Evolutionary conservation across 2,888 invertebrate species (phyloP), one percentile per base, ranked within the genome.

Genomic region (Mamestra brassicae): DNA sequence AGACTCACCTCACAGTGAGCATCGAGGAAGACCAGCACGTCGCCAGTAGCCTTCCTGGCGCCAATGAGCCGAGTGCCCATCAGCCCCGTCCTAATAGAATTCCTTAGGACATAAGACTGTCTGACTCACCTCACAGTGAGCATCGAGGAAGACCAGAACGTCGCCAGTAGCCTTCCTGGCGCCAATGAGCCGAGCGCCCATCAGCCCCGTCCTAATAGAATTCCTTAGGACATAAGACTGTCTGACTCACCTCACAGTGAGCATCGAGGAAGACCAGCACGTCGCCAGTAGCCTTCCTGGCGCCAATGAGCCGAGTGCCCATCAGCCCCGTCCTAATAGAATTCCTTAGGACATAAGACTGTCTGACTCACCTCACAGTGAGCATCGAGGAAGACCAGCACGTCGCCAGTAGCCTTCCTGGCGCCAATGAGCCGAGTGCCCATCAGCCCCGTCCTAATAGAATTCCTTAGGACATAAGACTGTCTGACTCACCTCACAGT

Each of bases 51-150:
- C 87, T 97, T 97, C 89, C 97, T 97, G 26, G 99, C 99, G 38
- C 99, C 99, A 91, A 98, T 96, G 71, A 99, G 97, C 79, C 99
- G 97, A 0, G 99, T 99, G 82, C 99, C 97, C 68, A 99, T 99
- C 72, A 99, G 94, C 10, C 99, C 99, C 2, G 98, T 98, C 75
- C 99, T 97, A n/a, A 26, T 7, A 26, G 26, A 26, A 26, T 8
- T 11, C 34, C 34, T 11, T 11, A 11, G 0, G 3, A n/a, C 7
- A 26, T 15, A 42, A 15, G 10, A 42, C 13, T 17, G 17, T 52
- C 50, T 17, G 3, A 4, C 98, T 98, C 89, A 98, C 98, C 97
- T 99, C 99, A 94, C 99, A 99, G 94, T 99, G 99, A 50, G 99
- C 99, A 93, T 99, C 99, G 17, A 99, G 96, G 91, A 99, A 99